Conservation (phyloP, 1,140 invertebrate species). For the Drosophila lacteicornis region DNA sequence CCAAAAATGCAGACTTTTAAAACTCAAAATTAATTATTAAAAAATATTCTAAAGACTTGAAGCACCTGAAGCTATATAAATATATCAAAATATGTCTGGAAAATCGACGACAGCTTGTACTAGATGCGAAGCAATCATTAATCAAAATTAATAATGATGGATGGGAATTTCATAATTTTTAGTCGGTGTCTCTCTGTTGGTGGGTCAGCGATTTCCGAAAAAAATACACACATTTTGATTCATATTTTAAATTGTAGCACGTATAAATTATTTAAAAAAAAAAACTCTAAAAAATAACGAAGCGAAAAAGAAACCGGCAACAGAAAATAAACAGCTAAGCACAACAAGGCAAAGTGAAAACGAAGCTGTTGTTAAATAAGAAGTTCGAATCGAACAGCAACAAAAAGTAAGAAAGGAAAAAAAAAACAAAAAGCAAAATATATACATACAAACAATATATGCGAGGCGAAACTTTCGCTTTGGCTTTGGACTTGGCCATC, state of each 20-base stretch:
- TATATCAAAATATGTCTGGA: neutral
- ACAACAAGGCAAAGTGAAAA: conserved; percentile 44
- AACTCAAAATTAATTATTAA: too few relatives aligned
- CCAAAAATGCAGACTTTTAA: neutral
- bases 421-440: conserved; percentile 32
- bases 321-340: conserved; percentile 39
- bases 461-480: conserved; percentile 68
- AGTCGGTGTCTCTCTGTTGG: neutral
- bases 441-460: neutral
- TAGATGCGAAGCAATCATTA: neutral
- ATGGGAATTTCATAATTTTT: conserved; percentile 37
- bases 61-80: neutral
- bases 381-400: conserved; percentile 43
- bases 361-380: conserved; percentile 73
- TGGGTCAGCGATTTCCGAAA: conserved; percentile 5
- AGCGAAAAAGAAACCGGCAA: conserved; percentile 26
- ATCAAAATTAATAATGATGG: conserved; percentile 27
- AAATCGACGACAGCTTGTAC: conserved; percentile 14
- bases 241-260: conserved; percentile 61
- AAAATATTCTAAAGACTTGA: neutral
- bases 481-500: conserved; percentile 77
- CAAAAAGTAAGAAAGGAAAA: conserved; percentile 15
- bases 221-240: conserved; percentile 19
- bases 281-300: neutral
- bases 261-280: conserved; percentile 19